Evolutionary conservation across 2,113 vertebrate genomes (phyloP).

Genomic region (Cathartes aura): DNA sequence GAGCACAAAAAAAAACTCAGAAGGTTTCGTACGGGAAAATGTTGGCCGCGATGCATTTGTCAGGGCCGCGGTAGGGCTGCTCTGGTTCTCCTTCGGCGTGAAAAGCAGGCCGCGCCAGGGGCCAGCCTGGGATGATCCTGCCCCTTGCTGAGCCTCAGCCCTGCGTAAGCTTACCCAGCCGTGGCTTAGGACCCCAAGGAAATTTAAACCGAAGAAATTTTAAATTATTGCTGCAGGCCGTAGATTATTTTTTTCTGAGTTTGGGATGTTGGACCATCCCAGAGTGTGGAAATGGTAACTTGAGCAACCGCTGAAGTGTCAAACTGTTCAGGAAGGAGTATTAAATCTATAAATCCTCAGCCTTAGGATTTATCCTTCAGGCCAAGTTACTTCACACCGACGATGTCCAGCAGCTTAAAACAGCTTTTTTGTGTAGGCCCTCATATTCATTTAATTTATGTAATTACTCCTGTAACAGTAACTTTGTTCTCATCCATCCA

Average conservation of each 20-base stretch:
- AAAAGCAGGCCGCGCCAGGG: fast-evolving
- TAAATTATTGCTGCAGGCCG: background rate
- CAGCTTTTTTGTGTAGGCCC: background rate
- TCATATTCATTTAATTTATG: background rate
- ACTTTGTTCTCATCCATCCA: background rate
- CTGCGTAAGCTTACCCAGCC: fast-evolving
- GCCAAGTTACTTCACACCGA: background rate
- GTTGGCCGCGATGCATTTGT: fast-evolving
- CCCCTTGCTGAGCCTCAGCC: no score
- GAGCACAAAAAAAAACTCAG: background rate
- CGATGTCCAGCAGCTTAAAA: background rate
- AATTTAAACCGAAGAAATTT: background rate
- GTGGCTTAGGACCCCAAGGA: background rate
- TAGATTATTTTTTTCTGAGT: background rate
- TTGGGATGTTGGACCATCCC: background rate
- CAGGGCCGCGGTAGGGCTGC: background rate
- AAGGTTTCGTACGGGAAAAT: background rate
- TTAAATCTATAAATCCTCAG: background rate
- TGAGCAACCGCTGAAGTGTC: background rate
- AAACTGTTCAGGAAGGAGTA: background rate
- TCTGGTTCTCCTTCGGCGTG: background rate
- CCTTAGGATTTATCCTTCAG: background rate
- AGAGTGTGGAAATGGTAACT: background rate
- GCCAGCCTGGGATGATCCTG: background rate
- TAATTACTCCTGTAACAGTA: background rate